Conservation (phyloP, 2,113 vertebrate species). For the Lepus americanus region DNA sequence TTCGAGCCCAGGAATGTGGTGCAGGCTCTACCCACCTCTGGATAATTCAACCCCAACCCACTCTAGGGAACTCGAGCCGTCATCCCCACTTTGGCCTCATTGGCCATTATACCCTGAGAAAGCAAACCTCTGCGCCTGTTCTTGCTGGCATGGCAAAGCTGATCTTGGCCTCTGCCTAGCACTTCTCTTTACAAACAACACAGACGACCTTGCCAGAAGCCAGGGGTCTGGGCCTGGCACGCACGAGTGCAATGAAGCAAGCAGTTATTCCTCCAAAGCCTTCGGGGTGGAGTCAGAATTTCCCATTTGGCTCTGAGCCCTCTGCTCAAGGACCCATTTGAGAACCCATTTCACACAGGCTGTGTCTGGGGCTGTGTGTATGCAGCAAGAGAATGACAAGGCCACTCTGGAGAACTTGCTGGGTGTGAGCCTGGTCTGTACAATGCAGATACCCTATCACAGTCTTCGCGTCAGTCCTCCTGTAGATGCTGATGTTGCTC, state of each 20-base stretch:
- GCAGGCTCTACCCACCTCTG: background rate
- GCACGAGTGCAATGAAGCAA: slow-evolving; percentile 11
- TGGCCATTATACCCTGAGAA: background rate
- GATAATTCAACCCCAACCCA: background rate
- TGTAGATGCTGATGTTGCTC: no score
- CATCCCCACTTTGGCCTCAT: background rate
- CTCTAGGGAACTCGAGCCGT: background rate
- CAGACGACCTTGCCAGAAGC: slow-evolving; percentile 31
- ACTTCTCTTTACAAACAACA: background rate
- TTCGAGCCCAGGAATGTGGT: background rate
- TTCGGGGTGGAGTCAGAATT: background rate
- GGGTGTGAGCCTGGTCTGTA: no score
- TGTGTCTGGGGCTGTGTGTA: background rate
- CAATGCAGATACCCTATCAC: no score
- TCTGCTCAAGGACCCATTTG: background rate
- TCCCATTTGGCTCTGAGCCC: background rate
- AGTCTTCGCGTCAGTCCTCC: no score
- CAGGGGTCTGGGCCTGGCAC: slow-evolving; percentile 1
- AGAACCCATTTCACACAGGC: background rate
- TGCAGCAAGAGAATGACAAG: no score
- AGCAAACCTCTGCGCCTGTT: background rate
- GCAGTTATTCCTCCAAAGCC: background rate
- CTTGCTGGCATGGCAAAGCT: slow-evolving; percentile 32
- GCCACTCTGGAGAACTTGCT: no score
- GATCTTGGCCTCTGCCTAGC: background rate